phyloP scores from a whole-genome alignment of 2,797 vertebrate genomes.

The Fistularia tabacaria region DNA sequence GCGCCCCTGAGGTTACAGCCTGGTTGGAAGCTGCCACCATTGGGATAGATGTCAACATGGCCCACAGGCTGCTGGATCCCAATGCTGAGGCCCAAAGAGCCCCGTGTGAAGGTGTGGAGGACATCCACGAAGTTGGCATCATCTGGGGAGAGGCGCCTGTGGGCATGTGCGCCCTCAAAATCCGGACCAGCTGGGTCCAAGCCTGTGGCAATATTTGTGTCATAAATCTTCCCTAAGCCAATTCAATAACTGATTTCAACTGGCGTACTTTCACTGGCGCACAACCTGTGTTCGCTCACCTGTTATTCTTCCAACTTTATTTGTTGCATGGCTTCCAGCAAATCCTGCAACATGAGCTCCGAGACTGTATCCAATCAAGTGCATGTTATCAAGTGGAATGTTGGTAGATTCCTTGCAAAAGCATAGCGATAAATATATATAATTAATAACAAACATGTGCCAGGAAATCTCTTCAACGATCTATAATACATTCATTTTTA shows the following conservation, averaged over 20 bases:
- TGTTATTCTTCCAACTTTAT: conserved; percentile 79
- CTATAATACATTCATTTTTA: no score
- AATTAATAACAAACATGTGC: not conserved
- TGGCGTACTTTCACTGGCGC: no score
- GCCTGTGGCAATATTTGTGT: conserved; percentile 55
- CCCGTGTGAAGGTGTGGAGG: conserved; percentile 92
- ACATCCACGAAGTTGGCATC: conserved; percentile 95
- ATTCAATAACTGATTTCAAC: no score
- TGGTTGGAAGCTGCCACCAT: conserved; percentile 86
- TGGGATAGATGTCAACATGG: conserved; percentile 96
- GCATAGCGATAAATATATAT: not conserved
- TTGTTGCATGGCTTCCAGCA: conserved; percentile 73
- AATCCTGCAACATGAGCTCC: conserved; percentile 80
- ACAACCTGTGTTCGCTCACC: conserved; percentile 42
- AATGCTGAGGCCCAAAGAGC: conserved; percentile 90
- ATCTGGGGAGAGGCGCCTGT: conserved; percentile 84
- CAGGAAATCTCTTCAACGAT: no score
- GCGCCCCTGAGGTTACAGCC: conserved; percentile 75
- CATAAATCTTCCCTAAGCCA: no score
- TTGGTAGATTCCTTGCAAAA: conserved; percentile 67
- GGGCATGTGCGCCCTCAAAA: conserved; percentile 88
- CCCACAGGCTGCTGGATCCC: conserved; percentile 94
- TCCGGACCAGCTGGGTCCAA: conserved; percentile 93
- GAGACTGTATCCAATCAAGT: conserved; percentile 82
- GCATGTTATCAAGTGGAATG: conserved; percentile 71